phyloP scores from a whole-genome alignment of 2,888 invertebrate genomes.

The Bugulina stolonifera region DNA sequence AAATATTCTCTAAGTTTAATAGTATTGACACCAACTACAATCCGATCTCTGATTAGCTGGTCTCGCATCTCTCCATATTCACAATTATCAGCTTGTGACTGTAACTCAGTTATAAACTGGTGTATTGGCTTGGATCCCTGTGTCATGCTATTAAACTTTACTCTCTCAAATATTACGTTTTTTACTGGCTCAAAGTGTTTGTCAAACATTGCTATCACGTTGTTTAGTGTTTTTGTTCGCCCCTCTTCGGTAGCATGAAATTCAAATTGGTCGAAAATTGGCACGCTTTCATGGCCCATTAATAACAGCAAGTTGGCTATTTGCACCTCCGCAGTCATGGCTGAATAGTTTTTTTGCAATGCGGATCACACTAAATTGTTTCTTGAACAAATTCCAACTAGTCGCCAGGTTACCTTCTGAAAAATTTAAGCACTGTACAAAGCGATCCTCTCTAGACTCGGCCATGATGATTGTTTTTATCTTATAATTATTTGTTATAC shows the following conservation, averaged over 20 bases:
- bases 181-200: not conserved
- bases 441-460: no score
- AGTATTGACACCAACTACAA: not conserved
- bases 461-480: no score
- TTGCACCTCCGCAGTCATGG: not conserved
- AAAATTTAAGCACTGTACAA: no score
- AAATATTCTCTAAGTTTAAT: not conserved
- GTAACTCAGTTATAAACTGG: not conserved
- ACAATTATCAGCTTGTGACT: conserved; percentile 7
- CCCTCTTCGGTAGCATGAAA: not conserved
- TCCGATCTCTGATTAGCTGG: not conserved
- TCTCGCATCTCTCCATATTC: not conserved
- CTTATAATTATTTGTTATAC: no score
- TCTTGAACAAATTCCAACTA: no score
- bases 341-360: not conserved
- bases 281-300: not conserved
- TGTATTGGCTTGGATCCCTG: not conserved
- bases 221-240: not conserved
- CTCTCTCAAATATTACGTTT: not conserved
- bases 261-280: not conserved
- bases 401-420: no score
- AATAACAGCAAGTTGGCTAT: not conserved
- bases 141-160: not conserved
- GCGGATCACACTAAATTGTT: no score
- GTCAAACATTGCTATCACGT: not conserved